phyloP scores from a whole-genome alignment of 1,140 invertebrate genomes.

The Rhopalosiphum padi region DNA sequence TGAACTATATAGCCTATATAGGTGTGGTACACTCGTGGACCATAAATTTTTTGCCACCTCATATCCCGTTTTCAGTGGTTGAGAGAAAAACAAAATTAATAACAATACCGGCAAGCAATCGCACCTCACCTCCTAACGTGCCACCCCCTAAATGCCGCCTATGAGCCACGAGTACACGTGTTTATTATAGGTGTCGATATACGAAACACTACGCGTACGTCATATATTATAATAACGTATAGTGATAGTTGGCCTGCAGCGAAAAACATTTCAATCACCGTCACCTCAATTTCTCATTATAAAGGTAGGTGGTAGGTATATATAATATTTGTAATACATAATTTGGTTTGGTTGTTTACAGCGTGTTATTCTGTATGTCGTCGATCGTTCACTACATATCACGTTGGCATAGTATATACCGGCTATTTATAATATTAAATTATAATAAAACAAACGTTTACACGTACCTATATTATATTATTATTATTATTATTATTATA shows the following conservation, averaged over 20 bases:
- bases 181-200: neutral
- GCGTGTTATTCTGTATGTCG: neutral
- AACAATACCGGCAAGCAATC: neutral
- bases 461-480: neutral
- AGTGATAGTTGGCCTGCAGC: neutral
- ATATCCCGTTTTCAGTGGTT: neutral
- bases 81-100: neutral
- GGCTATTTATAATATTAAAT: neutral
- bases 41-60: neutral
- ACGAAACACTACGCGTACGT: neutral
- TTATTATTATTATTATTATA: neutral
- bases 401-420: neutral
- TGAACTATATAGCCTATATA: too few species aligned
- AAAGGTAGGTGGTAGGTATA: too few species aligned
- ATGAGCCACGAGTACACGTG: too few species aligned
- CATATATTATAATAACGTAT: neutral
- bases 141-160: too few species aligned
- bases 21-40: too few species aligned
- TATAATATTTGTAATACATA: neutral
- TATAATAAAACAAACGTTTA: neutral
- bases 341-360: neutral
- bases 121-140: too few species aligned
- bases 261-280: neutral
- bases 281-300: neutral
- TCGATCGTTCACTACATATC: neutral